Percentiles rank a stretch among this genome's conserved stretches.
phyloP scores from a whole-genome alignment of 2,797 vertebrate species.

The Chrysolophus pictus region DNA sequence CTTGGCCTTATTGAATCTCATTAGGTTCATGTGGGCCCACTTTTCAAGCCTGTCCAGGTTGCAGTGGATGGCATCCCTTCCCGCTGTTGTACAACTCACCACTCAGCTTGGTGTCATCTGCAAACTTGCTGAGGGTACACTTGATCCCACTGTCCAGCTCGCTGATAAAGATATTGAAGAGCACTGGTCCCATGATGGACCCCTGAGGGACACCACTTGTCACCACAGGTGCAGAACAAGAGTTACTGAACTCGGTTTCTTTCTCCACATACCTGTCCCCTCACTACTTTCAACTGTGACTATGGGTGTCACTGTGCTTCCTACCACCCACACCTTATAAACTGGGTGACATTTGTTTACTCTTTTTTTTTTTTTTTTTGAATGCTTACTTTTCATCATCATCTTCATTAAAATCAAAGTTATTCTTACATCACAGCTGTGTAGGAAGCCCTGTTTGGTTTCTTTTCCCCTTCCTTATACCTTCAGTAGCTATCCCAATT shows the following conservation, averaged over 20 bases:
- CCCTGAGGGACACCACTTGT: background rate
- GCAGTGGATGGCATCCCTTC: background rate
- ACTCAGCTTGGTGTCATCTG: background rate
- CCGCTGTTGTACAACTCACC: background rate
- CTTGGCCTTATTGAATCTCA: no score
- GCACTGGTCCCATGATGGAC: background rate
- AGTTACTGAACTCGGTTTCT: background rate
- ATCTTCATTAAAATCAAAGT: background rate
- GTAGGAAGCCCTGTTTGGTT: background rate
- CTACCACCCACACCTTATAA: slow-evolving; percentile 40
- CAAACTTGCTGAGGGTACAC: background rate
- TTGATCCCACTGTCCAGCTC: background rate
- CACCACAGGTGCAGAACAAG: background rate
- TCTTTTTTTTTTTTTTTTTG: background rate
- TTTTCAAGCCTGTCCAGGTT: background rate
- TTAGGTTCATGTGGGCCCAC: no score
- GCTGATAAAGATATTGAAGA: background rate
- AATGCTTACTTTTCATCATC: background rate
- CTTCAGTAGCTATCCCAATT: background rate
- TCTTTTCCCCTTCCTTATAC: background rate
- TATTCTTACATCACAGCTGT: background rate
- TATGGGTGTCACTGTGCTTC: slow-evolving; percentile 16
- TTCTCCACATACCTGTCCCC: background rate
- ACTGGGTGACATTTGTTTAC: background rate
- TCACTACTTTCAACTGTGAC: slow-evolving; percentile 2